Evolutionary conservation across 2,888 invertebrate genomes (phyloP), one percentile per base, ranked within the genome.

Genomic region (Oxystoma pomonae): DNA sequence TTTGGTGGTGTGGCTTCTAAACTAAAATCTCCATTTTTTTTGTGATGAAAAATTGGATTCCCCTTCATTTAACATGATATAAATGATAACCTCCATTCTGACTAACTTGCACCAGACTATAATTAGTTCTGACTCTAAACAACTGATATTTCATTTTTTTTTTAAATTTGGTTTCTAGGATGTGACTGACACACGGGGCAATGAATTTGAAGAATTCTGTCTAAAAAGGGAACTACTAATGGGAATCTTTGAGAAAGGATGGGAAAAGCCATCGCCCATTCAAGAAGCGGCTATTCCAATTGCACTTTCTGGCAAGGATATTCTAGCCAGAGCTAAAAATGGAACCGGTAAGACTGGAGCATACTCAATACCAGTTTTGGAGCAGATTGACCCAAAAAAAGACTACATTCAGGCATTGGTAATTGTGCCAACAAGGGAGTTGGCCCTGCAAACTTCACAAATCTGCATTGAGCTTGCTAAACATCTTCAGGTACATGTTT

Each of bases 211-310:
- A 85, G 98, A 99, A 83, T 99, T 97, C 83, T 98, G 98, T 82
- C 86, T 99, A 72, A 96, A 96, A 83, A 87, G 99, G 74, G 96
- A 97, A 84, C 86, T 99, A 75, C 84, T 99, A 74, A 99, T 99
- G 98, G 99, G 99, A 71, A 99, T 99, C 78, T 99, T 98, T 81
- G 99, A 99, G 82, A 99, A 99, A 83, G 99, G 98, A 66, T 98
- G 96, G 99, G 99, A 99, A 81, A 95, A 96, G 82, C 99, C 99
- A 62, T 97, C 97, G 67, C 99, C 99, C 22, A 99, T 99, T 83
- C 99, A 99, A 86, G 99, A 98, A 86, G 96, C 96, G 76, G 94
- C 98, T 79, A 99, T 99, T 83, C 98, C 98, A 67, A 95, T 98
- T 77, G 98, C 99, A 70, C 87, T 99, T 73, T 92, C 96, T 76